Percentiles rank a stretch among this genome's conserved stretches.
phyloP scores from a whole-genome alignment of 2,113 vertebrate genomes.

The Paralichthys olivaceus region DNA sequence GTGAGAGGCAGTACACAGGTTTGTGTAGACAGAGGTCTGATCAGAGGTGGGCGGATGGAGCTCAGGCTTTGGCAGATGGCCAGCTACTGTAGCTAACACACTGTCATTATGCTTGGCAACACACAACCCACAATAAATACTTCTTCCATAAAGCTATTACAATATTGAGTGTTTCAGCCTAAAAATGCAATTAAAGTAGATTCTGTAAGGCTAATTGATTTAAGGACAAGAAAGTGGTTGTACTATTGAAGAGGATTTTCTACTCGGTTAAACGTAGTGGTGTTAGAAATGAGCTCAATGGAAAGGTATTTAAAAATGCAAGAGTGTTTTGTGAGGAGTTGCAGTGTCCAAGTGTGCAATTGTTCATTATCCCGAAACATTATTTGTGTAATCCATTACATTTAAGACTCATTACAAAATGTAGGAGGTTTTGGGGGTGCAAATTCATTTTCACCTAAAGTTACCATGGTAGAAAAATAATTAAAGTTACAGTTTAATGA shows the following conservation, averaged over 20 bases:
- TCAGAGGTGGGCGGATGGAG: slow-evolving; percentile 61
- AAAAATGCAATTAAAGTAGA: slow-evolving; percentile 20
- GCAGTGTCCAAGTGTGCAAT: slow-evolving; percentile 50
- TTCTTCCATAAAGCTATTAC: slow-evolving; percentile 60
- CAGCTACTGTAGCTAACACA: slow-evolving; percentile 64
- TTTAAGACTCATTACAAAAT: slow-evolving; percentile 65
- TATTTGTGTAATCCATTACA: slow-evolving; percentile 70
- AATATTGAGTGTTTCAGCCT: slow-evolving; percentile 49
- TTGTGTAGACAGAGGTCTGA: slow-evolving; percentile 48
- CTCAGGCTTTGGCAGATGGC: slow-evolving; percentile 65
- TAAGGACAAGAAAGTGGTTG: neutral
- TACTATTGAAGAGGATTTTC: slow-evolving; percentile 1
- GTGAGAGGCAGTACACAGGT: slow-evolving; percentile 21
- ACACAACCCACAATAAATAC: slow-evolving; percentile 61
- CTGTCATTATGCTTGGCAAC: slow-evolving; percentile 76
- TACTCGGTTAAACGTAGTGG: slow-evolving; percentile 5
- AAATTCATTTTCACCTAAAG: slow-evolving; percentile 75
- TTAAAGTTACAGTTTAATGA: slow-evolving; percentile 78
- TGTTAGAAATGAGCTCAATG: neutral
- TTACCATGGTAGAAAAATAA: slow-evolving; percentile 75
- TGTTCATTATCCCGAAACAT: slow-evolving; percentile 63
- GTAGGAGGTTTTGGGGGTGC: slow-evolving; percentile 48
- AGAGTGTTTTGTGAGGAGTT: slow-evolving; percentile 15
- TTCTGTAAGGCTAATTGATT: slow-evolving; percentile 40
- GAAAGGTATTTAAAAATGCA: slow-evolving; percentile 4